Conservation (phyloP, 2,888 invertebrate species). For the Branchinecta sandiegonensis region DNA sequence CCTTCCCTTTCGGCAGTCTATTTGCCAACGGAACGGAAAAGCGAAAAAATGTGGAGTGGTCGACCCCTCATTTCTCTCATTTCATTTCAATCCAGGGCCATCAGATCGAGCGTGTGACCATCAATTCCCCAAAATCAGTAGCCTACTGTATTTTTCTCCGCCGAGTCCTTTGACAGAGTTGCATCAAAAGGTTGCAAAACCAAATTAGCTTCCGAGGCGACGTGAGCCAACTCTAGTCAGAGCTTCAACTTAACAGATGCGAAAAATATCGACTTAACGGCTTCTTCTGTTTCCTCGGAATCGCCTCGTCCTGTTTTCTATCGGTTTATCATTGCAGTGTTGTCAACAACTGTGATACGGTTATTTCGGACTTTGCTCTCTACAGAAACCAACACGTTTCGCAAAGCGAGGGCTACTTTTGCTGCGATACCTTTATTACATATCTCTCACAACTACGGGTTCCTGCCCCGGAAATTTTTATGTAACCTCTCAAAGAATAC, state of each 20-base stretch:
- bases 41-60: background rate
- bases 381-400: background rate
- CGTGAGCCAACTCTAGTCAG: background rate
- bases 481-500: background rate
- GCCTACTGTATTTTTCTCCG: background rate
- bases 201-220: background rate
- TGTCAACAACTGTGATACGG: background rate
- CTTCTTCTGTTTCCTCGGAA: background rate
- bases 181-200: background rate
- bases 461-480: background rate
- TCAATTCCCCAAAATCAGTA: background rate
- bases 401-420: background rate
- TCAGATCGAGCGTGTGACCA: background rate
- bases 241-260: background rate
- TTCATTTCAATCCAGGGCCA: constrained; percentile 1
- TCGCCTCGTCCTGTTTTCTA: background rate
- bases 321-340: background rate
- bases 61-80: background rate
- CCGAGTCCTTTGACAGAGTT: background rate
- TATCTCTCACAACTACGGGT: background rate
- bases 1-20: too few relatives aligned
- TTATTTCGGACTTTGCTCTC: background rate
- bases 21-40: background rate
- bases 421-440: background rate
- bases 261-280: background rate